A percentile compares a stretch with the other conserved stretches of the same genome.
phyloP scores from a whole-genome alignment of 2,888 invertebrate species.

The Gastracanthus pulcherrimus region DNA sequence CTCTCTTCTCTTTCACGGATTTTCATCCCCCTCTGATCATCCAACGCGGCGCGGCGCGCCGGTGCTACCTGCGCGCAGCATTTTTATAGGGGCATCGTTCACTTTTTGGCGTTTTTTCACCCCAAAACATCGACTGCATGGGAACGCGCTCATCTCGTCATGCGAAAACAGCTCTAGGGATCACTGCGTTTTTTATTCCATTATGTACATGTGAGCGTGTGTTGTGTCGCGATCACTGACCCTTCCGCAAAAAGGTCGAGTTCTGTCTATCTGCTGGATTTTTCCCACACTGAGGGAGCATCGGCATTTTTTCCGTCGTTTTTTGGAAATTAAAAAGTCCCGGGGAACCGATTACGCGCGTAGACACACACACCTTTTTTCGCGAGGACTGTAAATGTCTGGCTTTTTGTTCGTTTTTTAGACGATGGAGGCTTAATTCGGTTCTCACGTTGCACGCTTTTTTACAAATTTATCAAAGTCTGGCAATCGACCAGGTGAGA shows the following conservation, averaged over 20 bases:
- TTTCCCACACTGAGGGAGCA: slow-evolving; percentile 62
- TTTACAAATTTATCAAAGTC: slow-evolving; percentile 23
- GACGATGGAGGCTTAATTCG: slow-evolving; percentile 8
- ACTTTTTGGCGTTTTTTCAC: slow-evolving; percentile 63
- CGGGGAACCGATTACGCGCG: no score
- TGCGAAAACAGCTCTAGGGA: slow-evolving; percentile 30
- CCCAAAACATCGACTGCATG: slow-evolving; percentile 53
- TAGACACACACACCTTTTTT: slow-evolving; percentile 18
- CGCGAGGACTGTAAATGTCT: not conserved
- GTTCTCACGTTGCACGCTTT: slow-evolving; percentile 40
- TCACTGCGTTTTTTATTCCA: slow-evolving; percentile 45
- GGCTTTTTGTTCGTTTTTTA: not conserved
- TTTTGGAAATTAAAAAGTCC: slow-evolving; percentile 53
- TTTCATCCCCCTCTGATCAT: slow-evolving; percentile 59
- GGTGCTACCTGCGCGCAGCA: slow-evolving; percentile 60
- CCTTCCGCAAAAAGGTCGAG: slow-evolving; percentile 53
- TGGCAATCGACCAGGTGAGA: not conserved
- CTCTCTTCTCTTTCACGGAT: slow-evolving; percentile 59
- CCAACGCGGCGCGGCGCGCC: not conserved
- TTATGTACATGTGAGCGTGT: slow-evolving; percentile 32
- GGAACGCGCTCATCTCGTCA: slow-evolving; percentile 49
- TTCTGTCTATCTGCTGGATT: slow-evolving; percentile 21
- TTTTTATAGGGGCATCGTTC: slow-evolving; percentile 61
- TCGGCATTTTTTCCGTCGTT: slow-evolving; percentile 47
- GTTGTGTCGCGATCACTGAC: no score